These are phyloP conservation scores for Drosophila cardini DNA, from an alignment of 1,140 invertebrate species.

Conservation along the genomic window DNA sequence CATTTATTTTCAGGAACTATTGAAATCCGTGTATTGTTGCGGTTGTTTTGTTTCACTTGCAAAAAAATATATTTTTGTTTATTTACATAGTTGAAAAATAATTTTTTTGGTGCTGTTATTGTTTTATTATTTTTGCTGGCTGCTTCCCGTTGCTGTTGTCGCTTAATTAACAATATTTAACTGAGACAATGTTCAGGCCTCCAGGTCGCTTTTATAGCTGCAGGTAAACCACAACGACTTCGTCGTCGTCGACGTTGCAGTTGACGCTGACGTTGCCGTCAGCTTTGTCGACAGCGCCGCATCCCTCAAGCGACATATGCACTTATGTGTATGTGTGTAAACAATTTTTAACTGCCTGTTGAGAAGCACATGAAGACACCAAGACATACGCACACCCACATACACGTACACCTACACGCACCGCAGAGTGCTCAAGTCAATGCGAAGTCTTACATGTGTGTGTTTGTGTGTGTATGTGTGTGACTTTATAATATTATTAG, in stretches of 20 bases:
- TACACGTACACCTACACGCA: conserved; percentile 1
- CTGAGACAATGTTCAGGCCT: conserved; percentile 72
- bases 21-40: conserved; percentile 3
- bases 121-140: conserved; percentile 1
- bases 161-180: conserved; percentile 77
- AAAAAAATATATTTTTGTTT: conserved; percentile 22
- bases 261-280: conserved; percentile 14
- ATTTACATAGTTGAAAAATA: not conserved
- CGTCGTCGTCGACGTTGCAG: conserved; percentile 17
- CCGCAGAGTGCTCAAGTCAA: conserved; percentile 2
- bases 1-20: not conserved
- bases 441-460: conserved; percentile 67
- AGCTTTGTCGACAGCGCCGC: conserved; percentile 27
- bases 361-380: conserved; percentile 5
- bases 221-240: conserved; percentile 37
- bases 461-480: conserved; percentile 42
- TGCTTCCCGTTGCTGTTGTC: conserved; percentile 48
- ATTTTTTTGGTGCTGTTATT: not conserved
- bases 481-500: conserved; percentile 74
- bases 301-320: conserved; percentile 46
- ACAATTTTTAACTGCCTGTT: conserved; percentile 34
- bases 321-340: conserved; percentile 13
- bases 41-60: conserved; percentile 4
- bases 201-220: conserved; percentile 73
- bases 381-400: conserved; percentile 8